phyloP scores from a whole-genome alignment of 2,888 invertebrate species.

The Protonemura montana region DNA sequence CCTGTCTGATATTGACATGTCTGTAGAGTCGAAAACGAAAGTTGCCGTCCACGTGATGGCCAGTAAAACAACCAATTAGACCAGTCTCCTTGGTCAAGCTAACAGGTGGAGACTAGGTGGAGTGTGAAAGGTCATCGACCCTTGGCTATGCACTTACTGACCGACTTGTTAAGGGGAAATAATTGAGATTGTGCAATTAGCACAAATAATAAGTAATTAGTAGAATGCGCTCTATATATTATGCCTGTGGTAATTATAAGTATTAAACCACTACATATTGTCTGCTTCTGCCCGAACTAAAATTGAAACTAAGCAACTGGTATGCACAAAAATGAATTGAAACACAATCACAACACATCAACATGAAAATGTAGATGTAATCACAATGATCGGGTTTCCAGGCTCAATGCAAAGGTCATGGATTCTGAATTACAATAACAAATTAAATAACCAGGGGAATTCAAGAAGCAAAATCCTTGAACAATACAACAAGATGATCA shows the following conservation, averaged over 20 bases:
- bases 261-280: too few relatives aligned
- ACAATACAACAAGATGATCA: too few relatives aligned
- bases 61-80: neutral
- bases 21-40: neutral
- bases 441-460: too few relatives aligned
- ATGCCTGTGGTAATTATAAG: too few relatives aligned
- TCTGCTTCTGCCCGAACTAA: too few relatives aligned
- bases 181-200: neutral
- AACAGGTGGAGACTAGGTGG: neutral
- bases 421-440: too few relatives aligned
- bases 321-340: too few relatives aligned
- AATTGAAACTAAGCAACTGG: too few relatives aligned
- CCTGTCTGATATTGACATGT: neutral
- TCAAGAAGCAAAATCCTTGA: too few relatives aligned
- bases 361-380: too few relatives aligned
- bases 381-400: too few relatives aligned
- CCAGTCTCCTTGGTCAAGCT: neutral
- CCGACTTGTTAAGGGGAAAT: neutral
- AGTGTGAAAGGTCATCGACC: neutral
- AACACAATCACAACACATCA: too few relatives aligned
- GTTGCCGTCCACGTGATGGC: neutral
- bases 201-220: neutral
- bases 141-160: neutral
- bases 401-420: neutral
- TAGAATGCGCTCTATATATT: neutral